Evolutionary conservation across 2,113 vertebrate species (phyloP).

Genomic region (Gambusia affinis): DNA sequence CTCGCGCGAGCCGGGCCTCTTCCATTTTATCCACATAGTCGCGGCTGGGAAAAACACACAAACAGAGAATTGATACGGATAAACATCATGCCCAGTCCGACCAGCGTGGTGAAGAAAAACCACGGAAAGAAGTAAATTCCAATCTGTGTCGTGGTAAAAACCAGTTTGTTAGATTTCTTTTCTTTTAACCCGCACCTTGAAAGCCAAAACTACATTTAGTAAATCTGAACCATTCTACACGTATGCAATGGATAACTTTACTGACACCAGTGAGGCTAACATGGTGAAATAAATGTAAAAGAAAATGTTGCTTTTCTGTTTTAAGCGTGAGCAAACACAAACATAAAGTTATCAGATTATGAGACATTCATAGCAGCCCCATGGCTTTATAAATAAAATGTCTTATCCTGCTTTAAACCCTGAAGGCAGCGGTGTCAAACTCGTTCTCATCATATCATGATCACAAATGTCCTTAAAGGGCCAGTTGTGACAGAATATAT

Average conservation of each 20-base stretch:
- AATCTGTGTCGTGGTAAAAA: background rate
- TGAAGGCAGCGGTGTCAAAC: background rate
- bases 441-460: too few species aligned
- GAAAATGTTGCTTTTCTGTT: too few species aligned
- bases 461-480: too few species aligned
- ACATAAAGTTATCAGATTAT: too few species aligned
- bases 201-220: too few species aligned
- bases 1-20: slow-evolving; percentile 90
- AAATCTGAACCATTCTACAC: too few species aligned
- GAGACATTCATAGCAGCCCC: background rate
- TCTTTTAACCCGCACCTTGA: background rate
- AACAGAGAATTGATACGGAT: slow-evolving; percentile 29
- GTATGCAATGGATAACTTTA: too few species aligned
- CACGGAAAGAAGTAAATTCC: background rate
- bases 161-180: background rate
- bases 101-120: background rate
- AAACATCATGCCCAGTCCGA: background rate
- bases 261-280: too few species aligned
- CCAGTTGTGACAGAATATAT: too few species aligned
- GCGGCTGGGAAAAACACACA: slow-evolving; percentile 79
- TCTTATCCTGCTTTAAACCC: background rate
- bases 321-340: too few species aligned
- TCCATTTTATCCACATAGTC: slow-evolving; percentile 96
- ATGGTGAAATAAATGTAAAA: too few species aligned
- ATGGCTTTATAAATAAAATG: background rate